A percentile compares a stretch with the other conserved stretches of the same genome.
phyloP scores from a whole-genome alignment of 2,797 vertebrate species.

The Taenioides sp. region DNA sequence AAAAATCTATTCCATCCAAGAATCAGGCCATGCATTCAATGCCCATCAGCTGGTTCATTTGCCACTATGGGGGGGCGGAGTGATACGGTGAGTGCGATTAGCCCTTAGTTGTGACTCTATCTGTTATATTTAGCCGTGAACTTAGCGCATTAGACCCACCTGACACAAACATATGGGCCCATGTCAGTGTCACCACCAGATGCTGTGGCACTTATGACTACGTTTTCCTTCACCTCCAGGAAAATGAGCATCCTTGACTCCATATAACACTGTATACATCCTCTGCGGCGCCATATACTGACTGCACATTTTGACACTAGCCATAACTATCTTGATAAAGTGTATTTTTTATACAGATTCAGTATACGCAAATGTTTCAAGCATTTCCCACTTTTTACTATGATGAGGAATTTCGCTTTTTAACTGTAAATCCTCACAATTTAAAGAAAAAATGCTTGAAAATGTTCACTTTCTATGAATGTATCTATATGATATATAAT shows the following conservation, averaged over 20 bases:
- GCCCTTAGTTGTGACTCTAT: conserved; percentile 62
- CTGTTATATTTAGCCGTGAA: conserved; percentile 35
- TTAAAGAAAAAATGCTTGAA: neutral
- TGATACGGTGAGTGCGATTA: conserved; percentile 48
- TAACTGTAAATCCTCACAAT: neutral
- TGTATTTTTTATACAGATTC: neutral
- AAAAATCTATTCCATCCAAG: conserved; percentile 67
- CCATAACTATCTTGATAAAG: neutral
- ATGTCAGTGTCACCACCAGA: conserved; percentile 59
- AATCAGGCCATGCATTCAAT: conserved; percentile 79
- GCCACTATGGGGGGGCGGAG: conserved; percentile 37
- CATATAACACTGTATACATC: neutral
- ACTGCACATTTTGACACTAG: neutral
- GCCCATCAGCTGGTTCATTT: conserved; percentile 70
- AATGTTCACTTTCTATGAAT: neutral
- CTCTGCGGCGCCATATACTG: neutral
- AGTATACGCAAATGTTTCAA: neutral
- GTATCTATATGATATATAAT: neutral
- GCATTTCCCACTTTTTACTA: neutral
- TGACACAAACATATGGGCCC: conserved; percentile 56
- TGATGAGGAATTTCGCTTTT: neutral
- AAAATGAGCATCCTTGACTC: conserved; percentile 20
- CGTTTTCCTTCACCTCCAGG: conserved; percentile 15
- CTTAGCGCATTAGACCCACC: conserved; percentile 27
- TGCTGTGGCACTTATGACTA: conserved; percentile 39